Evolutionary conservation across 2,113 vertebrate genomes (phyloP), one percentile per base, ranked within the genome.

Genomic region (Promerops cafer): DNA sequence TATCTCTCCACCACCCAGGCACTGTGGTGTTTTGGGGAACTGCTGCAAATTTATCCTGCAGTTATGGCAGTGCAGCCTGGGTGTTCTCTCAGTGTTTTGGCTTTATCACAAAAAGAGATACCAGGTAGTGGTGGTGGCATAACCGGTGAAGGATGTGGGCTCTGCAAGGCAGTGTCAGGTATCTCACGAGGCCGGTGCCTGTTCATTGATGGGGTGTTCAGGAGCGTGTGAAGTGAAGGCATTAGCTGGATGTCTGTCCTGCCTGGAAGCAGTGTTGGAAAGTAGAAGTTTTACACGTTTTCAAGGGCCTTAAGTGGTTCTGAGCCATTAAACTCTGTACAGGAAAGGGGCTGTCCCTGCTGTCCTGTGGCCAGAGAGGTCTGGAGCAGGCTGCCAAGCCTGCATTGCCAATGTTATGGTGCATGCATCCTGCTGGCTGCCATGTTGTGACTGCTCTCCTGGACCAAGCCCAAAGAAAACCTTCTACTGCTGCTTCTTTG

Each of bases 391-490:
- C 70, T 11, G 4, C 82, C 75, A 50, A 60, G 39, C 42, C 71
- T 71, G 44, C 61, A 7, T 5, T 50, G 50, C 68, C 72, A 83
- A 72, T 1, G 52, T 91, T 91, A 52, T 26, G 85, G 82, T 64
- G 77, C 64, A 1, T 60, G 52, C 33, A 16, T 93, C 89, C 92
- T 19, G 14, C 86, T 90, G 89, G 30, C 83, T 93, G 86, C 94
- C 76, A 40, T 77, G 72, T 70, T 90, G 56, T 90, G 76, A 54
- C 89, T 94, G 86, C 72, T 81, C 40, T 71, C 70, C 86, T 78
- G 92, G 79, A 45, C 88, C 68, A 35, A 89, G 68, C 66, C 91
- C 87, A 95, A 89, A 91, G 86, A 69, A 96, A 86, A 94, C 57
- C 49, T 94, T 81, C 69, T 72, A n/a, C 69, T 77, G 61, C 72